These are phyloP conservation scores for Cactoblastis cactorum DNA, from an alignment of 2,888 invertebrate species.

Conservation along the genomic window DNA sequence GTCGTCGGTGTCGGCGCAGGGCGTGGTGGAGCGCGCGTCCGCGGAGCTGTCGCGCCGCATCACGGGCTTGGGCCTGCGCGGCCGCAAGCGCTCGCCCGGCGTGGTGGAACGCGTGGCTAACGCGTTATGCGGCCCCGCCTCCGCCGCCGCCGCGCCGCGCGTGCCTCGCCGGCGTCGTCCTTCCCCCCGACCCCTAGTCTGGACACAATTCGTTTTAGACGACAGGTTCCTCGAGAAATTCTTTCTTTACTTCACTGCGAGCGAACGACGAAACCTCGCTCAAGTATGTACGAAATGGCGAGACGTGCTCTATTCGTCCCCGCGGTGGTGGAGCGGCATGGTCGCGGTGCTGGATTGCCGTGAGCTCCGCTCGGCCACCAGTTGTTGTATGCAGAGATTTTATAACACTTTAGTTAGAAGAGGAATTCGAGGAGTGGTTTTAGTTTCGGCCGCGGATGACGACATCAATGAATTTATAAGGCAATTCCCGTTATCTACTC, in stretches of 20 bases:
- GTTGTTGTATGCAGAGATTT: slow-evolving; percentile 78
- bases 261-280: slow-evolving; percentile 88
- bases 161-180: slow-evolving; percentile 68
- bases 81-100: slow-evolving; percentile 78
- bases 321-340: slow-evolving; percentile 92
- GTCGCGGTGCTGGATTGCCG: slow-evolving; percentile 92
- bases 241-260: slow-evolving; percentile 89
- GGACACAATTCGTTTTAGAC: slow-evolving; percentile 89
- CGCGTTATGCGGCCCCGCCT: slow-evolving; percentile 88
- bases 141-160: slow-evolving; percentile 51
- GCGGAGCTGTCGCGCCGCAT: slow-evolving; percentile 94
- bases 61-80: slow-evolving; percentile 88
- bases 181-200: slow-evolving; percentile 80
- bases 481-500: slow-evolving; percentile 89
- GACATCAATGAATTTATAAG: slow-evolving; percentile 93
- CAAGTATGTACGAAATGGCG: slow-evolving; percentile 94
- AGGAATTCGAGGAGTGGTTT: slow-evolving; percentile 90
- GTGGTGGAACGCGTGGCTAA: slow-evolving; percentile 94
- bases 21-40: slow-evolving; percentile 94
- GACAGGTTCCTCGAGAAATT: slow-evolving; percentile 91
- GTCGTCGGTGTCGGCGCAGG: slow-evolving; percentile 92
- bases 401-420: slow-evolving; percentile 90
- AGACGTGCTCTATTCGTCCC: slow-evolving; percentile 91
- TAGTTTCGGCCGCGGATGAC: slow-evolving; percentile 93
- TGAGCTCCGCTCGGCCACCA: slow-evolving; percentile 83